Evolutionary conservation across 2,113 vertebrate genomes (phyloP), one percentile per base, ranked within the genome.

Genomic region (Cervus canadensis): DNA sequence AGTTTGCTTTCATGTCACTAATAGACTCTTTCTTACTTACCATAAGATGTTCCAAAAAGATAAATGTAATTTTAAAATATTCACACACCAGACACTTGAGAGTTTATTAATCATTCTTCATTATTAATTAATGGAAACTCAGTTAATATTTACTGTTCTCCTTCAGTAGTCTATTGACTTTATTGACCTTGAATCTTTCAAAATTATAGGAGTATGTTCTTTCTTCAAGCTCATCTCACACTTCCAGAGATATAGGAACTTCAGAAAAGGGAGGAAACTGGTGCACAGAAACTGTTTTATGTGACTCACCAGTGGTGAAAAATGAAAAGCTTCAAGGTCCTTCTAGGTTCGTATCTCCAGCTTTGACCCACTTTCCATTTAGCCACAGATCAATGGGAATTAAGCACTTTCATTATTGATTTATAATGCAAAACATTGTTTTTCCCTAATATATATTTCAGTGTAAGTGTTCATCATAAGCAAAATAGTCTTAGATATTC

Each of bases 61-160:
- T 62, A 91, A 86, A 87, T 87, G 33, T 87, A 78, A 87, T 86
- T 91, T 89, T 64, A 57, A 96, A 91, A 81, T 87, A 74, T 59
- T 85, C 90, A 92, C 15, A 89, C 90, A 50, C 8, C 88, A 91
- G 59, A 92, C 40, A 92, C 52, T 45, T 92, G 28, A 76, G 92
- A 90, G 36, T 89, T 71, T 97, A 95, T 95, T 86, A 89, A 94
- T 97, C 30, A 94, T 87, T 95, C 50, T 89, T 96, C 33, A 45
- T 95, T 91, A 87, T 92, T 96, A 85, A 92, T 81, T 96, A 88
- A 95, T 71, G 97, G 67, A 89, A 82, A 59, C 16, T 92, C 83
- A 79, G 56, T 87, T 82, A 95, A 95, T 62, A 92, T 96, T 89
- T 89, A 64, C 16, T 60, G 1, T 79, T 67, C 54, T 89, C 45